These are phyloP conservation scores for Apodemia mormo DNA, from an alignment of 2,888 invertebrate species.

Conservation along the genomic window DNA sequence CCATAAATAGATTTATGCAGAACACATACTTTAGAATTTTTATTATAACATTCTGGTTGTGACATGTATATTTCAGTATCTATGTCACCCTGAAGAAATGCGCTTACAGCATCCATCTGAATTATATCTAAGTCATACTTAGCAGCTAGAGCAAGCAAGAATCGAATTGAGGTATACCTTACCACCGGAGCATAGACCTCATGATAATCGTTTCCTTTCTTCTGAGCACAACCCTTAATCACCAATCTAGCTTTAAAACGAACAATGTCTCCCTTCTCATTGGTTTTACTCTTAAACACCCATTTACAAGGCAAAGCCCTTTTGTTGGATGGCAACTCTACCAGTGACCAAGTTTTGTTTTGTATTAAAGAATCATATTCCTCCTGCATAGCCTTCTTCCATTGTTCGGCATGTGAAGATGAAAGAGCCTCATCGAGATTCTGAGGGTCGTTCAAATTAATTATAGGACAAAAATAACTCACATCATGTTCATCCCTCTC, in stretches of 20 bases:
- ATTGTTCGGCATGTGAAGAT: too few species aligned
- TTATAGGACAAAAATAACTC: too few species aligned
- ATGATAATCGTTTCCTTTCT: neutral
- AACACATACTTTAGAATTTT: neutral
- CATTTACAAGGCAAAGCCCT: neutral
- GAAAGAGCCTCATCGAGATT: too few species aligned
- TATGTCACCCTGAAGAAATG: too few species aligned
- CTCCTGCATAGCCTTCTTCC: too few species aligned
- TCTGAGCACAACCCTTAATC: neutral
- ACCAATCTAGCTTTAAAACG: neutral
- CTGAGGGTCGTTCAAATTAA: too few species aligned
- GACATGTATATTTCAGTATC: too few species aligned
- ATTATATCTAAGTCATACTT: too few species aligned
- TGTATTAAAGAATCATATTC: neutral
- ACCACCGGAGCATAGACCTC: neutral
- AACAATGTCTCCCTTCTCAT: neutral
- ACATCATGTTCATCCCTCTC: too few species aligned
- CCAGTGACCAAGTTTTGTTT: neutral
- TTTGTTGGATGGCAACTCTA: neutral
- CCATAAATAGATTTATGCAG: slow-evolving; percentile 9
- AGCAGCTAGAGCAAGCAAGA: too few species aligned
- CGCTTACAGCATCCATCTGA: too few species aligned
- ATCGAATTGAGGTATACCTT: neutral
- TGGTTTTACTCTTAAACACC: neutral
- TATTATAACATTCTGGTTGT: neutral